Conservation (phyloP, 2,888 invertebrate genomes). For the Fragum whitleyi region DNA sequence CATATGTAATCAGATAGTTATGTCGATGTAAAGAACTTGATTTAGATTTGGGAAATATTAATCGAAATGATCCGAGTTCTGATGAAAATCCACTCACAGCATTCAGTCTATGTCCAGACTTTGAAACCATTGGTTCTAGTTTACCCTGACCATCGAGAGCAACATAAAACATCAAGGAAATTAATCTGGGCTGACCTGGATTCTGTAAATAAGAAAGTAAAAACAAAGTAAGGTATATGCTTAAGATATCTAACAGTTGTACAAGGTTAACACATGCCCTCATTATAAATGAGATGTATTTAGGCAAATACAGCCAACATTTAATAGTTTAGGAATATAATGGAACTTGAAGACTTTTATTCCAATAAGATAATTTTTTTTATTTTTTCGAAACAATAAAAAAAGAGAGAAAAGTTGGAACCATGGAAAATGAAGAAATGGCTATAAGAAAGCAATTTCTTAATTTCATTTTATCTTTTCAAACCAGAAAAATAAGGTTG, state of each 20-base stretch:
- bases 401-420: too few species aligned
- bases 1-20: conserved; percentile 80
- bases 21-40: conserved; percentile 66
- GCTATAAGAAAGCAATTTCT: background rate
- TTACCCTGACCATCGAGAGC: conserved; percentile 87
- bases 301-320: too few species aligned
- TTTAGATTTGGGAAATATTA: conserved; percentile 86
- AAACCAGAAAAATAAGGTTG: too few species aligned
- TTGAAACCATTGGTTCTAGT: conserved; percentile 76
- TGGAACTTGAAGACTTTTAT: too few species aligned
- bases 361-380: too few species aligned
- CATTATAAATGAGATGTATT: too few species aligned
- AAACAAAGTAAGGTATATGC: background rate
- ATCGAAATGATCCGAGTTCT: conserved; percentile 91
- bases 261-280: background rate
- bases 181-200: conserved; percentile 68
- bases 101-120: conserved; percentile 83
- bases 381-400: too few species aligned
- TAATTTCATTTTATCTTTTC: background rate
- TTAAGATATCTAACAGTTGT: background rate
- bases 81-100: conserved; percentile 92
- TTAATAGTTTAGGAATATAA: too few species aligned
- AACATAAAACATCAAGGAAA: conserved; percentile 84
- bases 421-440: background rate
- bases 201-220: conserved; percentile 63